Conservation (phyloP, 2,888 invertebrate genomes). For the Pollenia amentaria region DNA sequence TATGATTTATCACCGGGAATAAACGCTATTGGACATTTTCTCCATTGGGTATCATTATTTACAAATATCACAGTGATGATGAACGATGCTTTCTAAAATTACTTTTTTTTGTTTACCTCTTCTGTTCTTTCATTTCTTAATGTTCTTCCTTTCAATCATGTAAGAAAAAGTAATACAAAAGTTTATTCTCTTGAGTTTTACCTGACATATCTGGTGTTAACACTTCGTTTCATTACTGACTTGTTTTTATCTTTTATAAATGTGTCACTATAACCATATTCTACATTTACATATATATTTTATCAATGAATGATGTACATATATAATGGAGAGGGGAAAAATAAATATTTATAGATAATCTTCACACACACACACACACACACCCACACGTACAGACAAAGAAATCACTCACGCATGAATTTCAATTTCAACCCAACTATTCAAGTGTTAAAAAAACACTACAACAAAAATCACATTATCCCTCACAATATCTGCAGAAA, state of each 20-base stretch:
- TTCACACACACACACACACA: not conserved
- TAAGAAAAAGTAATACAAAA: not conserved
- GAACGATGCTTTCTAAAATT: slow-evolving; percentile 46
- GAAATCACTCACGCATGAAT: not conserved
- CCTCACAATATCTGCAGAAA: slow-evolving; percentile 23
- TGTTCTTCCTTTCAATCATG: not conserved
- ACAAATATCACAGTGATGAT: slow-evolving; percentile 65
- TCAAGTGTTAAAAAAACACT: slow-evolving; percentile 43
- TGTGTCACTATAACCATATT: slow-evolving; percentile 46
- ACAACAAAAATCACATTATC: slow-evolving; percentile 30
- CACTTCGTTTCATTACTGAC: slow-evolving; percentile 14
- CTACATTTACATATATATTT: too few relatives aligned
- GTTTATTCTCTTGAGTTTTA: slow-evolving; percentile 12
- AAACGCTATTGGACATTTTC: slow-evolving; percentile 54
- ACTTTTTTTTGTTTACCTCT: slow-evolving; percentile 17
- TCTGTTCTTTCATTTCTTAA: not conserved
- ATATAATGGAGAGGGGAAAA: slow-evolving; percentile 48
- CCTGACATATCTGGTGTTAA: slow-evolving; percentile 27
- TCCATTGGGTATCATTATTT: slow-evolving; percentile 67
- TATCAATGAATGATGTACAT: slow-evolving; percentile 33
- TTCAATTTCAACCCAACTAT: slow-evolving; percentile 9
- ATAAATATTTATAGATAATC: slow-evolving; percentile 39
- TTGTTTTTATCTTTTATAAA: slow-evolving; percentile 40
- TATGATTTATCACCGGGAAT: slow-evolving; percentile 64
- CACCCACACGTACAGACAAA: not conserved